Percentiles rank a stretch among this genome's conserved stretches.
phyloP scores from a whole-genome alignment of 2,888 invertebrate genomes.

The Lithosia quadra region DNA sequence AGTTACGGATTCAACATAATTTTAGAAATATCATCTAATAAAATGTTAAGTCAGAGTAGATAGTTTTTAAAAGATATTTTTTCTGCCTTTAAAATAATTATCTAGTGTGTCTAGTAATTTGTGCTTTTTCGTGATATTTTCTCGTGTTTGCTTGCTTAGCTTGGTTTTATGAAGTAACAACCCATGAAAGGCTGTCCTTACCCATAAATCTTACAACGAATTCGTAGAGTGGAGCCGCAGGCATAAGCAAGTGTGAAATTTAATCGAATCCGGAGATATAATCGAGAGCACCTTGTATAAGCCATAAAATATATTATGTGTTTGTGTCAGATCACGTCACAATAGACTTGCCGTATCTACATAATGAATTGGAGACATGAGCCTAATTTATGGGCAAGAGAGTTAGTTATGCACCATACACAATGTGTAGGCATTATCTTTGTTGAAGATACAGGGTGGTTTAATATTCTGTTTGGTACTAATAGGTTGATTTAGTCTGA shows the following conservation, averaged over 20 bases:
- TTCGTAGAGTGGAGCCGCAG: not conserved
- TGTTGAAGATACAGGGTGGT: conserved; percentile 30
- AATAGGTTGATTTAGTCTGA: conserved; percentile 21
- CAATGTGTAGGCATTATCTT: conserved; percentile 48
- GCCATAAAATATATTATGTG: not conserved
- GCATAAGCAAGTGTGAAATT: too few species aligned
- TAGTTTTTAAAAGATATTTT: too few species aligned
- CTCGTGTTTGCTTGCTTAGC: too few species aligned
- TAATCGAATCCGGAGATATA: not conserved
- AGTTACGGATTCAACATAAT: too few species aligned
- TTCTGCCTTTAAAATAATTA: too few species aligned
- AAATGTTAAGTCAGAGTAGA: too few species aligned
- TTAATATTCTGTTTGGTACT: conserved; percentile 39
- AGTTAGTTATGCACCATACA: conserved; percentile 40
- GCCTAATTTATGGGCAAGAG: conserved; percentile 48
- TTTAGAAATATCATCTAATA: too few species aligned
- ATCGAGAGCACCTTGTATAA: not conserved
- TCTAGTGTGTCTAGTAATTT: too few species aligned
- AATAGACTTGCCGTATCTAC: conserved; percentile 43
- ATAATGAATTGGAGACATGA: conserved; percentile 52
- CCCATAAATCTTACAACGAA: not conserved
- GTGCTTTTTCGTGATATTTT: too few species aligned
- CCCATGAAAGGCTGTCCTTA: not conserved
- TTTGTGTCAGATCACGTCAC: conserved; percentile 40
- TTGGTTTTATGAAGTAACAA: too few species aligned